Evolutionary conservation across 1,140 invertebrate species (phyloP), one percentile per base, ranked within the genome.

Genomic region (Chironomus striatipennis): DNA sequence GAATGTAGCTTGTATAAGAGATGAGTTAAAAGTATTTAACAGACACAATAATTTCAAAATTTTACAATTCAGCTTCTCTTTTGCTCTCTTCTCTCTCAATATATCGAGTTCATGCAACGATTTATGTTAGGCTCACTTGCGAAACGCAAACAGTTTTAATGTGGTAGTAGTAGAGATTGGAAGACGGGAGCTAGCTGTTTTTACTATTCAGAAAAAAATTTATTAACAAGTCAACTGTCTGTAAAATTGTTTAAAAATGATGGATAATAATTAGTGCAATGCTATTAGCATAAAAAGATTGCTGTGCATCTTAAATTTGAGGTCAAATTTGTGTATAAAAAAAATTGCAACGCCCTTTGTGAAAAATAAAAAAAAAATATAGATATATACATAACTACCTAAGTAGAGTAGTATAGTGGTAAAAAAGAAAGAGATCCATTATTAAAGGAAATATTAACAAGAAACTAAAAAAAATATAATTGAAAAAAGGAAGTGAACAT

Each of bases 321-420:
- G 47, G 47, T 57, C 47, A 57, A n/a, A 57, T n/a, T 57, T 57
- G 47, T 57, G 47, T 5, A 15, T 57, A 57, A 10, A 57, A 57
- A n/a, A n/a, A n/a, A 12, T 57, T 57, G 47, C 47, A 57, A 57
- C 47, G 12, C 47, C 47, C 47, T 57, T 57, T 57, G 47, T 57
- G 65, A 18, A 70, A 70, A 70, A 18, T 9, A 70, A 70, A 70
- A 70, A 57, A 57, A 57, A 57, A n/a, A n/a, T n/a, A n/a, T n/a
- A n/a, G n/a, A n/a, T n/a, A 10, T n/a, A 70, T 18, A 70, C 20
- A 20, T 9, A 70, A 2, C 65, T 7, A 70, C n/a, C 4, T 10
- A 70, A 70, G 2, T 1, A 70, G 65, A 20, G 18, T 70, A 70
- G 65, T 20, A 18, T 70, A 70, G 20, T 21, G n/a, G 17, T 17